phyloP scores from a whole-genome alignment of 2,113 vertebrate genomes.

The Pseudorasbora parva region DNA sequence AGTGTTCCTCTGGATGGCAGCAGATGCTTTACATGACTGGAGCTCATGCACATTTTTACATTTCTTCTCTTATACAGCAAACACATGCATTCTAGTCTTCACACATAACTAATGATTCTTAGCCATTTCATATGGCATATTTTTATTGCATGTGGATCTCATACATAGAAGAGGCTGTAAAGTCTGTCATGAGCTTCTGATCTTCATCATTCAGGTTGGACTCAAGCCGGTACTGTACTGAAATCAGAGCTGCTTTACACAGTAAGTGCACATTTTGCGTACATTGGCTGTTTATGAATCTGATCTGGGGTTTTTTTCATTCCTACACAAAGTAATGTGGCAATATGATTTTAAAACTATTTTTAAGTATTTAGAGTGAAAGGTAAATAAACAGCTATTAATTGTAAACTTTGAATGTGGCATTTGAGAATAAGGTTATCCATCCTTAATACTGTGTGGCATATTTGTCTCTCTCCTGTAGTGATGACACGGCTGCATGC shows the following conservation, averaged over 20 bases:
- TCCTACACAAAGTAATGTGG: too few relatives aligned
- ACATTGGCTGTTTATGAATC: not conserved
- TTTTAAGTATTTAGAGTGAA: not conserved
- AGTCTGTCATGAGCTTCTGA: not conserved
- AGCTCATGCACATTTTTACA: not conserved
- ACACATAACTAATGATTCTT: not conserved
- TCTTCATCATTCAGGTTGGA: slow-evolving; percentile 12
- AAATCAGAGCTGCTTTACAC: not conserved
- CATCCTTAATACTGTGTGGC: not conserved
- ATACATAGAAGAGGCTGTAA: not conserved
- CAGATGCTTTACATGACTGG: not conserved
- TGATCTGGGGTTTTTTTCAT: not conserved
- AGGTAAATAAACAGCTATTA: not conserved
- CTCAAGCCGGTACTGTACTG: not conserved
- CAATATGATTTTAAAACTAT: not conserved
- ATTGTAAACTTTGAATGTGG: not conserved
- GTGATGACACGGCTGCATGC: slow-evolving; percentile 19
- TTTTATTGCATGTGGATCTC: not conserved
- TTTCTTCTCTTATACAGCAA: slow-evolving; percentile 1
- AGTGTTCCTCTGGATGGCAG: slow-evolving; percentile 22
- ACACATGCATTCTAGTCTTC: not conserved
- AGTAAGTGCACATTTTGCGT: slow-evolving; percentile 27
- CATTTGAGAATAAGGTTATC: not conserved
- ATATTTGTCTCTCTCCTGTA: not conserved
- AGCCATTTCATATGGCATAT: not conserved